These are phyloP conservation scores for Lota lota DNA, from an alignment of 2,113 vertebrate genomes.

Conservation along the genomic window DNA sequence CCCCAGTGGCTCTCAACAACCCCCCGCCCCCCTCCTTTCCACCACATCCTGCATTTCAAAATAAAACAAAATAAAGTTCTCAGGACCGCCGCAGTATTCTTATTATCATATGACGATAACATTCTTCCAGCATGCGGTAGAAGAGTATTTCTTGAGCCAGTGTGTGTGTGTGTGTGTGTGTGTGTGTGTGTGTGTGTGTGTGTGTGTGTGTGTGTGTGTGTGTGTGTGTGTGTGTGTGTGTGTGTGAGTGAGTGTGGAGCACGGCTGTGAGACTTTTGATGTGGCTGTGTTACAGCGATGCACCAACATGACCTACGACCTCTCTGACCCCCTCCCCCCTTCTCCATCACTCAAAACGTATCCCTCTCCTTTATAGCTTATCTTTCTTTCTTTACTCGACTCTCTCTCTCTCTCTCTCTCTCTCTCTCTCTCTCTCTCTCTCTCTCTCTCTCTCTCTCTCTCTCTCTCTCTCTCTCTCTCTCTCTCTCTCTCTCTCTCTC, in stretches of 20 bases:
- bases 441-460: no score
- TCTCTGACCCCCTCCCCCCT: not conserved
- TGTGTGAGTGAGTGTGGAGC: no score
- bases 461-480: no score
- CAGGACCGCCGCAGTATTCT: slow-evolving; percentile 10
- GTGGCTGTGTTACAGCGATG: slow-evolving; percentile 20
- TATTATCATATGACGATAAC: slow-evolving; percentile 1
- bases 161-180: no score
- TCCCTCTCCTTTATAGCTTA: not conserved
- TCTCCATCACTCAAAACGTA: not conserved
- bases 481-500: no score
- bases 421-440: no score
- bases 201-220: slow-evolving; percentile 9
- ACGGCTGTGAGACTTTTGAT: slow-evolving; percentile 15
- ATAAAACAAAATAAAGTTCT: not conserved
- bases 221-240: no score
- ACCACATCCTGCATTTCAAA: slow-evolving; percentile 26
- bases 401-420: no score
- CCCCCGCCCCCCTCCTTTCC: not conserved
- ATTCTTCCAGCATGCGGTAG: no score
- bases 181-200: no score
- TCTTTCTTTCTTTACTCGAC: no score
- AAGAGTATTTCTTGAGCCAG: no score
- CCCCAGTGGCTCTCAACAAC: slow-evolving; percentile 21
- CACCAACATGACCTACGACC: slow-evolving; percentile 22